Base-by-base conservation (phyloP, 2,888 invertebrate genomes). In the Leptopilina myrica region DNA sequence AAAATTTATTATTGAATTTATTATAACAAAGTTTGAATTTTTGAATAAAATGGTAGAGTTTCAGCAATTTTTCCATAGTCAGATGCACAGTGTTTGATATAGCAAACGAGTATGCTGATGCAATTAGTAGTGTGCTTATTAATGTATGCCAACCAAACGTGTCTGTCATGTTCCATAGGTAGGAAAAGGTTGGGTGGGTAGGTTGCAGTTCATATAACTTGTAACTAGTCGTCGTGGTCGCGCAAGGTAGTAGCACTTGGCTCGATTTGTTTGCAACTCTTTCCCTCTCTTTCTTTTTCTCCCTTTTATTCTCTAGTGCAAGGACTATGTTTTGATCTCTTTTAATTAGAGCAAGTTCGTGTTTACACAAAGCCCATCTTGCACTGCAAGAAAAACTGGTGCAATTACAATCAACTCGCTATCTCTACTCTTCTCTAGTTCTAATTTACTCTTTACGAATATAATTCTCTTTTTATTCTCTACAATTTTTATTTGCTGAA, bases 41-140 rank as follows among this genome's bases (percentile, higher is more conserved):
- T 20, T 1, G 20, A 20, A 20, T 0, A 20, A 20, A 20, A 33
- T 33, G 33, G 33, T 4, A 33, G 33, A 33, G 0, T 33, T 33
- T 33, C 0, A 33, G 33, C 33, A 33, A 33, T 33, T 33, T 33
- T 33, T 2, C 5, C 5, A 33, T 81, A 85, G 86, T 83, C 89
- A 89, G 89, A 89, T 89, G 89, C 86, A 33, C 5, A 86, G 88
- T 43, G 43, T 86, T 88, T 87, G 88, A 87, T 84, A 87, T 83
- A 85, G 87, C 84, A 83, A 87, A 87, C 88, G 87, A 87, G 89
- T 89, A 89, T 88, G 89, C 87, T 88, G 89, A 89, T 89, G 89
- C 89, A 89, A 89, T 89, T 89, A 89, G 89, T 84, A 86, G 84
- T 78, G 80, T 81, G 83, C 85, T 89, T 89, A 89, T 89, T 88